A percentile compares a stretch with the other conserved stretches of the same genome.
Conservation (phyloP, 2,113 vertebrate genomes). For the Collichthys lucidus region DNA sequence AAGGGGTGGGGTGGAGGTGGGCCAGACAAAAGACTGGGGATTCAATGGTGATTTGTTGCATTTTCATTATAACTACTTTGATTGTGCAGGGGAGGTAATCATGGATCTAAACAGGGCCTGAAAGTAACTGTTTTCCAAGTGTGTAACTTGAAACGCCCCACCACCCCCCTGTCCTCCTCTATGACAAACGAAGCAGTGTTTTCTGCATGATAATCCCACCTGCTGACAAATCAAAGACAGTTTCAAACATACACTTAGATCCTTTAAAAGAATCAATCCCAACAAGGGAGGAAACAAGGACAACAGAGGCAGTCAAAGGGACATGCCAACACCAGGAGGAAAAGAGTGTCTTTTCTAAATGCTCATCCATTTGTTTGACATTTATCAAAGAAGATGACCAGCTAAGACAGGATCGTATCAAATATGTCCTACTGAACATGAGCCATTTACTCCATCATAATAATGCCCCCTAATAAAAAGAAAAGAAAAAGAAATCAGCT, state of each 20-base stretch:
- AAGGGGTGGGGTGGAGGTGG: slow-evolving; percentile 55
- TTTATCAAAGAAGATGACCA: slow-evolving; percentile 7
- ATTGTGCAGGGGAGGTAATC: slow-evolving; percentile 80
- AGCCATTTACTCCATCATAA: neutral
- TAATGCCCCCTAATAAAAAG: neutral
- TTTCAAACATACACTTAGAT: slow-evolving; percentile 73
- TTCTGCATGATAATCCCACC: slow-evolving; percentile 74
- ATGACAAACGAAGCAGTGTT: slow-evolving; percentile 72
- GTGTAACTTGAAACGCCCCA: slow-evolving; percentile 74
- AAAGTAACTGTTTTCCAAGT: slow-evolving; percentile 78
- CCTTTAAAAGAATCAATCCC: slow-evolving; percentile 63
- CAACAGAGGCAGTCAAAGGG: slow-evolving; percentile 52
- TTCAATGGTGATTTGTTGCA: slow-evolving; percentile 81
- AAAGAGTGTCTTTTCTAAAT: neutral
- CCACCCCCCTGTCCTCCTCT: neutral
- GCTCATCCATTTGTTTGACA: neutral
- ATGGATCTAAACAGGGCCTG: slow-evolving; percentile 80
- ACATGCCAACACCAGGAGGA: slow-evolving; percentile 11
- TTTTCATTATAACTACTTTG: slow-evolving; percentile 82
- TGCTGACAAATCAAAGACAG: slow-evolving; percentile 71
- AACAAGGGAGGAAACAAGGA: slow-evolving; percentile 53
- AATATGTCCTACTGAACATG: neutral
- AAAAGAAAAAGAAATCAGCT: neutral
- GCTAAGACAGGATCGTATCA: neutral
- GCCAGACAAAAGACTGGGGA: slow-evolving; percentile 69